phyloP scores from a whole-genome alignment of 2,797 vertebrate genomes.

The Peromyscus eremicus region DNA sequence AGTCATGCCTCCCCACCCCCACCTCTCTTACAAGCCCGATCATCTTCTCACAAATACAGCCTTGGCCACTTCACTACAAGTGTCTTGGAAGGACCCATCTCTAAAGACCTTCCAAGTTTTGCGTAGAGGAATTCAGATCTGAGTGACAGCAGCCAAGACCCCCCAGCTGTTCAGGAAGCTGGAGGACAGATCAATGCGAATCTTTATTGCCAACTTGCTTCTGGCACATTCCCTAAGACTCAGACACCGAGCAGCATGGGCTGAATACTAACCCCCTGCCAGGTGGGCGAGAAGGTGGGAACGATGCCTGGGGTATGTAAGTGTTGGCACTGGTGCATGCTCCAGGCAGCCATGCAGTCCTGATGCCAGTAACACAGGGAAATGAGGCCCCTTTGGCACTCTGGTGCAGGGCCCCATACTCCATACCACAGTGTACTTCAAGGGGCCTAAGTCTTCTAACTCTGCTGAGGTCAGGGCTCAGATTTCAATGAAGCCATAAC shows the following conservation, averaged over 20 bases:
- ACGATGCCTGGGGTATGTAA: not conserved
- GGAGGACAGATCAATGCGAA: not conserved
- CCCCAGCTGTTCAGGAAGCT: not conserved
- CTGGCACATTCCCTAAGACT: not conserved
- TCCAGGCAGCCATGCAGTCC: not conserved
- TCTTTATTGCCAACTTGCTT: not conserved
- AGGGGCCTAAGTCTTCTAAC: not conserved
- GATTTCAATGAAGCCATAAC: not conserved
- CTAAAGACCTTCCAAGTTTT: not conserved
- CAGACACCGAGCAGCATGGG: not conserved
- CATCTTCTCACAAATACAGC: not conserved
- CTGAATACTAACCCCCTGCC: not conserved
- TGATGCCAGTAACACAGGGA: not conserved
- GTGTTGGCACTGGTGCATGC: not conserved
- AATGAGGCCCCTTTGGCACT: not conserved
- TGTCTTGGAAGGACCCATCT: not conserved
- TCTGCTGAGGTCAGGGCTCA: not conserved
- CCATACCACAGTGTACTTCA: not conserved
- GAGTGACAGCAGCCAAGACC: slow-evolving; percentile 16
- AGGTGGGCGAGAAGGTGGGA: not conserved
- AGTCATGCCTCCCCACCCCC: not conserved
- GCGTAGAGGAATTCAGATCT: not conserved
- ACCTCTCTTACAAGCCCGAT: not conserved
- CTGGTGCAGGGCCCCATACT: not conserved
- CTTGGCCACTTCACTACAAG: not conserved